Evolutionary conservation across 2,797 vertebrate genomes (phyloP).

Genomic region (Paramormyrops hopkinsi): DNA sequence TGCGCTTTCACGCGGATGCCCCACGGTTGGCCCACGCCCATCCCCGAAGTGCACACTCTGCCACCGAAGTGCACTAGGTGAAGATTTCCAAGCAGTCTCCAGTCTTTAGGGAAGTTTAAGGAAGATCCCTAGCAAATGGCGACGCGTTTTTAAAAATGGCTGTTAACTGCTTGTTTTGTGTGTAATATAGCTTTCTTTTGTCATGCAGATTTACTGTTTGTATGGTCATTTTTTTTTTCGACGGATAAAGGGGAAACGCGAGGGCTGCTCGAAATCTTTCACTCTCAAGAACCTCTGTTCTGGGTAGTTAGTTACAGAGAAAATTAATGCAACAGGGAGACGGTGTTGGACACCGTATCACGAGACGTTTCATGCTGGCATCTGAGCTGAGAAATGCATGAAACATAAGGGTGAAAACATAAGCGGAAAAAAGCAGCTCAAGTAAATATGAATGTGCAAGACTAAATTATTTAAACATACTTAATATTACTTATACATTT

Average conservation of each 20-base stretch:
- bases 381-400: background rate
- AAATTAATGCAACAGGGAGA: background rate
- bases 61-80: slow-evolving; percentile 12
- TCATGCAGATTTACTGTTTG: background rate
- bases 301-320: background rate
- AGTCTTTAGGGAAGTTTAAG: background rate
- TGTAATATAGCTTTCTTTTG: background rate
- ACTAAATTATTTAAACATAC: background rate
- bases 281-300: background rate
- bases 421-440: background rate
- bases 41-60: background rate
- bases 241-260: background rate
- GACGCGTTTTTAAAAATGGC: background rate
- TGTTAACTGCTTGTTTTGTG: background rate
- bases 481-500: background rate
- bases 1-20: slow-evolving; percentile 56
- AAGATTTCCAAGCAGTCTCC: background rate
- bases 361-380: background rate
- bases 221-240: background rate
- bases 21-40: slow-evolving; percentile 18
- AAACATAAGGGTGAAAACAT: background rate
- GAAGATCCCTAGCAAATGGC: background rate
- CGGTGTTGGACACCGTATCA: background rate
- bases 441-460: background rate
- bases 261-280: background rate